Conservation (phyloP, 1,140 invertebrate genomes). For the Drosophila sturtevanti region DNA sequence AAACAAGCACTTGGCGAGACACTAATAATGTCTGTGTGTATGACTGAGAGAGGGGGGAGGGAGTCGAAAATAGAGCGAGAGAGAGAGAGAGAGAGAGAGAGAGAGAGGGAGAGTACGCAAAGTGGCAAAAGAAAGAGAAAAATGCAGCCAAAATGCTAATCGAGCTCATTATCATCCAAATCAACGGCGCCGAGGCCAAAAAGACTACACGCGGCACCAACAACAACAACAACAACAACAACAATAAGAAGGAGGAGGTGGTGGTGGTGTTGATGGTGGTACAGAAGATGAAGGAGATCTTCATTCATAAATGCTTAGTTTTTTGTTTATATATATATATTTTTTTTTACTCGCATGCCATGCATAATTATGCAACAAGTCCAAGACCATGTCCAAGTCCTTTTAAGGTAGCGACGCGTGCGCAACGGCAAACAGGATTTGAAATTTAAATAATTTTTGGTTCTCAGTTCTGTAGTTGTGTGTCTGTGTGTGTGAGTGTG, state of each 20-base stretch:
- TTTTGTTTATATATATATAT: conserved; percentile 56
- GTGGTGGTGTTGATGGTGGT: too few species aligned
- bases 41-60: background rate
- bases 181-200: conserved; percentile 53
- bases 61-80: too few species aligned
- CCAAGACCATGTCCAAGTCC: conserved; percentile 69
- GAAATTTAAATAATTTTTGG: conserved; percentile 68
- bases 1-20: conserved; percentile 60
- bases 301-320: conserved; percentile 79
- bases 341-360: conserved; percentile 65
- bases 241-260: background rate
- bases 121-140: conserved; percentile 29
- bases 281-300: conserved; percentile 41
- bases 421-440: conserved; percentile 72
- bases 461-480: background rate
- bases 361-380: conserved; percentile 77
- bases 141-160: conserved; percentile 80
- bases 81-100: too few species aligned
- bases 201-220: conserved; percentile 15
- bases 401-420: conserved; percentile 71
- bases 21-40: conserved; percentile 22
- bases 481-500: too few species aligned
- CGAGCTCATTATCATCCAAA: conserved; percentile 79
- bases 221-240: background rate
- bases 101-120: too few species aligned